Conservation (phyloP, 2,888 invertebrate species). For the Ochropacha duplaris region DNA sequence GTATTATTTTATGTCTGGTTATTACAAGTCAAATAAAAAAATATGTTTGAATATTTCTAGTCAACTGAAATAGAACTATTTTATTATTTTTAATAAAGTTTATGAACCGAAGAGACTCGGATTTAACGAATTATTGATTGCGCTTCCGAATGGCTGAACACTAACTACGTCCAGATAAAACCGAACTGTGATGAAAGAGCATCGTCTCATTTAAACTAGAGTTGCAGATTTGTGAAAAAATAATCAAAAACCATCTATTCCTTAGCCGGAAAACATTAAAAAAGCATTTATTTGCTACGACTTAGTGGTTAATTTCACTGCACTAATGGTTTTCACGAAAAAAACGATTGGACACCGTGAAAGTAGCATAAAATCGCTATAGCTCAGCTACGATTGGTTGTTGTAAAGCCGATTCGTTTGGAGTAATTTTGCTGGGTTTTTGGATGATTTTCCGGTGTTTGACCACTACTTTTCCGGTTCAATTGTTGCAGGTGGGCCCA, state of each 20-base stretch:
- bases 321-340: conserved; percentile 66
- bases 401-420: conserved; percentile 63
- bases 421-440: conserved; percentile 74
- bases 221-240: conserved; percentile 29
- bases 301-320: conserved; percentile 68
- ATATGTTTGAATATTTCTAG: background rate
- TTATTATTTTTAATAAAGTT: background rate
- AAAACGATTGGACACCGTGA: conserved; percentile 62
- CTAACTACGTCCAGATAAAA: conserved; percentile 21
- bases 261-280: conserved; percentile 31
- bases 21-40: background rate
- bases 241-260: conserved; percentile 10
- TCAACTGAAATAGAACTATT: background rate
- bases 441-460: conserved; percentile 79
- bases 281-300: conserved; percentile 43
- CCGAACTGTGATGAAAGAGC: conserved; percentile 24
- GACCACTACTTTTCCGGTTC: conserved; percentile 74
- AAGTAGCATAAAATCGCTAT: conserved; percentile 68
- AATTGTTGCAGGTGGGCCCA: conserved; percentile 69
- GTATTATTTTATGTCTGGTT: no score
- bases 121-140: conserved; percentile 19
- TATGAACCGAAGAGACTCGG: conserved; percentile 3
- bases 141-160: conserved; percentile 24
- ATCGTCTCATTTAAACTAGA: conserved; percentile 9
- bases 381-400: conserved; percentile 53